Conservation (phyloP, 2,888 invertebrate species). For the Temnothorax unifasciatus region DNA sequence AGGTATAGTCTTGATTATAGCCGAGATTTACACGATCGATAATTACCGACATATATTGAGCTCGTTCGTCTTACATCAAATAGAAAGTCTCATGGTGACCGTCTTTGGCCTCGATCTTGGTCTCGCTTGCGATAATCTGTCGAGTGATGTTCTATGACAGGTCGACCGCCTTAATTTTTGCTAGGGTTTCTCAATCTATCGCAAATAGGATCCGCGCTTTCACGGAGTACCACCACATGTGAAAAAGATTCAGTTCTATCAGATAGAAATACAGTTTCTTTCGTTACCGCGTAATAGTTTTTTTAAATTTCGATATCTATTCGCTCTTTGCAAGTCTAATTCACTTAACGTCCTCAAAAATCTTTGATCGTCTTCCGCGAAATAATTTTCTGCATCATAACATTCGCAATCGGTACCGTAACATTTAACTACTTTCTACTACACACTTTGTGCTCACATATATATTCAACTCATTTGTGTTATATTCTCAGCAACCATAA, state of each 20-base stretch:
- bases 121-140: conserved; percentile 59
- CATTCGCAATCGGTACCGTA: neutral
- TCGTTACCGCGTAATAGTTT: neutral
- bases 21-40: conserved; percentile 40
- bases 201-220: conserved; percentile 15
- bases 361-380: neutral
- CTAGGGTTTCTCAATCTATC: conserved; percentile 49
- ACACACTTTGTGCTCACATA: neutral
- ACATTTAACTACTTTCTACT: conserved; percentile 1
- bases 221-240: neutral
- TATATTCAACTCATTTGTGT: neutral
- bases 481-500: neutral
- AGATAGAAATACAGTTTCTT: neutral
- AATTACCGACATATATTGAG: conserved; percentile 44
- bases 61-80: conserved; percentile 30
- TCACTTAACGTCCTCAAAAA: neutral
- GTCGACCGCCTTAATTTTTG: conserved; percentile 46
- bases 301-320: neutral
- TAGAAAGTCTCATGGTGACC: conserved; percentile 71
- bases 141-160: conserved; percentile 71
- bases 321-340: neutral
- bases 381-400: neutral
- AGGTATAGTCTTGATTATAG: conserved; percentile 35
- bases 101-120: conserved; percentile 71
- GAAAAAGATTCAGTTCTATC: neutral